phyloP scores from a whole-genome alignment of 2,888 invertebrate genomes.

The Tanypteryx hageni region DNA sequence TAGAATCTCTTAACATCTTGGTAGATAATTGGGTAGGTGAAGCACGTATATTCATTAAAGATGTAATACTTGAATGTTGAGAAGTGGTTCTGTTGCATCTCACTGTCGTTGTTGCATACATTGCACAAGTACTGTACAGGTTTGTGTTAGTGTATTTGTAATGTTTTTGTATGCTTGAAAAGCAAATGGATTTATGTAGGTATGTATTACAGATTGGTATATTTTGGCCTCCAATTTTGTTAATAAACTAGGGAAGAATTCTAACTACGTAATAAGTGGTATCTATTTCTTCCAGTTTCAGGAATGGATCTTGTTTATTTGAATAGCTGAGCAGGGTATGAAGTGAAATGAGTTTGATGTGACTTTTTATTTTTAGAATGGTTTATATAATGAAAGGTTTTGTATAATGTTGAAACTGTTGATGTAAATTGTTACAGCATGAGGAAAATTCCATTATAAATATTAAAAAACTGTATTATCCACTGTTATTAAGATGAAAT shows the following conservation, averaged over 20 bases:
- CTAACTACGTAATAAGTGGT: neutral
- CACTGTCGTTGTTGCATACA: constrained; percentile 37
- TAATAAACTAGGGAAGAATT: constrained; percentile 8
- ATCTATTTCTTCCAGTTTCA: constrained; percentile 42
- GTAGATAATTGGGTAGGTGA: constrained; percentile 47
- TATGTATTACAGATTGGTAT: constrained; percentile 49
- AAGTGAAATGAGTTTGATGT: constrained; percentile 54
- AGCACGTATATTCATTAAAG: constrained; percentile 14
- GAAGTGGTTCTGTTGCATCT: neutral
- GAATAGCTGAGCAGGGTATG: constrained; percentile 43
- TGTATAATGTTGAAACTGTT: constrained; percentile 59
- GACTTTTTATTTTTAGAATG: constrained; percentile 62
- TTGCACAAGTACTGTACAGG: constrained; percentile 63
- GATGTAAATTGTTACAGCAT: constrained; percentile 52
- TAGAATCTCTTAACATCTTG: constrained; percentile 48
- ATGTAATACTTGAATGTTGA: constrained; percentile 52
- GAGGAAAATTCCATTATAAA: constrained; percentile 41
- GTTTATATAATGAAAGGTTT: constrained; percentile 58
- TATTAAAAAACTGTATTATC: constrained; percentile 21
- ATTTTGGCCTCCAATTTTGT: constrained; percentile 46
- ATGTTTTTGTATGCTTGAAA: constrained; percentile 60
- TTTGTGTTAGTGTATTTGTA: constrained; percentile 57
- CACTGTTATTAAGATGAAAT: constrained; percentile 6
- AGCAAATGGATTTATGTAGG: constrained; percentile 18
- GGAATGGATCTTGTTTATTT: constrained; percentile 9